Evolutionary conservation across 2,888 invertebrate genomes (phyloP), one percentile per base, ranked within the genome.

Genomic region (Platycnemis pennipes): DNA sequence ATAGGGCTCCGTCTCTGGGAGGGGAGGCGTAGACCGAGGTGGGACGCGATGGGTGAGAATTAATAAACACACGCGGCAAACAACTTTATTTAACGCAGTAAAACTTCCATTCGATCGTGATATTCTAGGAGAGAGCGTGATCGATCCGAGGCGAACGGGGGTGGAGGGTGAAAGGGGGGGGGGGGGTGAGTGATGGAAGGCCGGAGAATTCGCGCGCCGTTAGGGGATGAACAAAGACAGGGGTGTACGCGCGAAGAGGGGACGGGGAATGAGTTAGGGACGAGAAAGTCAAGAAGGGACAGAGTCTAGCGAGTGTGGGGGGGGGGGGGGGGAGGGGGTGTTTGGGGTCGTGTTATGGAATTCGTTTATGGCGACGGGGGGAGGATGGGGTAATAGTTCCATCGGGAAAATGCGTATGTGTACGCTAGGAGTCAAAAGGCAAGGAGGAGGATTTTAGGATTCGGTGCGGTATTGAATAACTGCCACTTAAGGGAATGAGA

Each of bases 391-490:
- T 91, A 91, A 91, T 91, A 63, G 63, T 91, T 63, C 69, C 63
- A 44, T 56, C 53, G 91, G 91, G 91, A 91, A 11, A 87, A 19
- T 42, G 42, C 42, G 44, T 22, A 44, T 37, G 46, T 44, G 26
- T 44, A 45, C 87, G 45, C n/a, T 46, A 46, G 87, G 87, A 87
- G 77, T 77, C 31, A 26, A 86, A 77, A 37, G 31, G 77, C n/a
- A 13, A 77, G 86, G 45, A 87, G 45, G 87, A 3, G 63, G 91
- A 63, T 44, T 44, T 42, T 56, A n/a, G 63, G 44, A 63, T 91
- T 63, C 44, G 63, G 44, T 91, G 22, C 63, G 63, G 63, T 91
- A 91, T 91, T 91, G 91, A 91, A 91, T 91, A 91, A 91, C 91
- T 63, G 63, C 91, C 91, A 69, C 91, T 91, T 91, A 63, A 89